Base-by-base conservation (phyloP, 2,113 vertebrate species). In the Ibidorhyncha struthersii region DNA sequence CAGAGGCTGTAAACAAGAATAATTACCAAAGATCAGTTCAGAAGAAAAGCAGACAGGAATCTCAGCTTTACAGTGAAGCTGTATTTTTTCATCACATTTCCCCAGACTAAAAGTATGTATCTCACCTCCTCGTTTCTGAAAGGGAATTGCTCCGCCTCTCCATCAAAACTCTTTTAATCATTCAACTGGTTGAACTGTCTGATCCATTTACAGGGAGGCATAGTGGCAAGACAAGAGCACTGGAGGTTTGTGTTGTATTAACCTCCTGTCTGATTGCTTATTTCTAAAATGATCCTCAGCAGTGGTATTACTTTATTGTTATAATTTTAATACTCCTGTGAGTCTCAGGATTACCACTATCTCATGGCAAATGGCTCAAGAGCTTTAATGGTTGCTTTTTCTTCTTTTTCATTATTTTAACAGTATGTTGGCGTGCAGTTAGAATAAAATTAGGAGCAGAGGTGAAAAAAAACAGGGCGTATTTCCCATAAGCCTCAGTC, bases 1-100 rank as follows among this genome's bases (percentile, higher is more conserved):
- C 99, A 45, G 99, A 99, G 82, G 99, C 99, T 99, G 98, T 41
- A 83, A 81, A 96, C 49, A 95, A 82, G 63, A 85, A 88, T 20
- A 89, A 93, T 65, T 65, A 82, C 34, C 49, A 7, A 59, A 53
- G 84, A 66, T 96, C 74, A 96, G 67, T 38, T 93, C 65, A 79
- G 58, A 49, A 73, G 76, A 79, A 86, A 67, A 77, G 50, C 53
- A 53, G 76, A 38, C 2, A 6, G 73, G 53, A 40, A 63, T 23
- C 73, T 93, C 70, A 96, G 84, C 50, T 88, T 65, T 80, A 66
- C 62, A 80, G 53, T 47, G 49, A 89, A 58, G 29, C 20, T 87
- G 22, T 32, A 11, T 6, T 45, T 77, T 73, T 78, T 14, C 38
- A 85, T 30, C 53, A 13, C 19, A 3, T 58, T 88, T 85, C 67